A percentile compares a stretch with the other conserved stretches of the same genome.
Evolutionary conservation across 2,113 vertebrate genomes (phyloP).

Genomic region (Aptenodytes patagonicus): DNA sequence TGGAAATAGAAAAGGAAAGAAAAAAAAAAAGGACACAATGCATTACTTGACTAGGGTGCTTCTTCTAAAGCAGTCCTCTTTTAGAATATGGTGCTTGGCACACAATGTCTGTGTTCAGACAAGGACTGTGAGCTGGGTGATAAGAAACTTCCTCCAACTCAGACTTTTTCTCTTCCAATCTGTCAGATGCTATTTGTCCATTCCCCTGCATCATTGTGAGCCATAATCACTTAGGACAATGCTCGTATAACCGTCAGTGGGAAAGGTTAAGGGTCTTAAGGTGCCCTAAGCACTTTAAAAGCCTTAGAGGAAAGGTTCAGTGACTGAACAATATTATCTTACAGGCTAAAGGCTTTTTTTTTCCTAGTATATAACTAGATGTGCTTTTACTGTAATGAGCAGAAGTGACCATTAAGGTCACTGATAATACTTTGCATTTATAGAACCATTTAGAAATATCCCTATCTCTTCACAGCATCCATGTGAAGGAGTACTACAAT

Average conservation of each 20-base stretch:
- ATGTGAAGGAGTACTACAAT: not conserved
- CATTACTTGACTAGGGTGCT: not conserved
- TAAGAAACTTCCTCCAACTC: not conserved
- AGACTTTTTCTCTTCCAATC: not conserved
- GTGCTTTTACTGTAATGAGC: not conserved
- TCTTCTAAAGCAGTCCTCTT: not conserved
- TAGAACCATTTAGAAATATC: not conserved
- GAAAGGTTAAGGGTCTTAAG: not conserved
- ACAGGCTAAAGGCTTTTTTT: not conserved
- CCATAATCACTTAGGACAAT: constrained; percentile 18
- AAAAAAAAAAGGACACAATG: not conserved
- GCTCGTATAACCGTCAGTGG: not conserved
- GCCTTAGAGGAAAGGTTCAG: not conserved
- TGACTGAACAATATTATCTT: constrained; percentile 8
- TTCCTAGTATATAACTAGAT: not conserved
- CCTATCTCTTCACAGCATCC: not conserved
- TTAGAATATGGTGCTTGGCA: not conserved
- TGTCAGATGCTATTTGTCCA: not conserved
- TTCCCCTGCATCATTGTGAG: not conserved
- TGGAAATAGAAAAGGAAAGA: not conserved
- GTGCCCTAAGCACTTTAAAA: not conserved
- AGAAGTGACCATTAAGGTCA: not conserved
- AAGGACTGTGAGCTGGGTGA: not conserved
- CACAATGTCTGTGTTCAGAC: not conserved
- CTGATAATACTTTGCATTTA: not conserved